Evolutionary conservation across 2,888 invertebrate species (phyloP).

Genomic region (Sylvicola cinctus): DNA sequence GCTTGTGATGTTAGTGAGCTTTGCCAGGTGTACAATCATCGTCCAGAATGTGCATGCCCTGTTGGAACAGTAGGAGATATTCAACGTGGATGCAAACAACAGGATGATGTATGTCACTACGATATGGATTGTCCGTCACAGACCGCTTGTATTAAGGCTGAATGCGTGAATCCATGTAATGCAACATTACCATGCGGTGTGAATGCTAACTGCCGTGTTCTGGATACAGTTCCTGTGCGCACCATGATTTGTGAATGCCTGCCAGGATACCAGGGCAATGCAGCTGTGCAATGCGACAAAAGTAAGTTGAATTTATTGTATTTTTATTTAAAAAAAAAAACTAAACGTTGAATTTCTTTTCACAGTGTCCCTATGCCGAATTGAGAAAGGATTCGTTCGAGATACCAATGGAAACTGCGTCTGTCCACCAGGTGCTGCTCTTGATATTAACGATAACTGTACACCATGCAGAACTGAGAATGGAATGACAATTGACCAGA

Average conservation of each 20-base stretch:
- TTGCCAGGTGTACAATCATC: constrained; percentile 57
- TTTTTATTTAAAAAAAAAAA: not conserved
- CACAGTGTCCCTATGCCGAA: constrained; percentile 36
- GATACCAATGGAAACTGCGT: constrained; percentile 42
- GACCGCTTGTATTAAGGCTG: constrained; percentile 59
- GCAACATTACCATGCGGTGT: constrained; percentile 60
- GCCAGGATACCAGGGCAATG: constrained; percentile 72
- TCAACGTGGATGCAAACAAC: constrained; percentile 37
- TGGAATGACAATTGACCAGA: constrained; percentile 53
- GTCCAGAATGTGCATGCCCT: constrained; percentile 63
- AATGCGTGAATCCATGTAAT: constrained; percentile 68
- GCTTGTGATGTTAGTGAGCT: constrained; percentile 52
- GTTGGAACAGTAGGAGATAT: constrained; percentile 46
- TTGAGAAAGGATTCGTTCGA: constrained; percentile 45
- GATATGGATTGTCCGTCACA: constrained; percentile 69
- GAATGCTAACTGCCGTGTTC: constrained; percentile 56
- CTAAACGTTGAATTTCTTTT: constrained; percentile 8
- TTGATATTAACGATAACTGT: constrained; percentile 59
- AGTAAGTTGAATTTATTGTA: constrained; percentile 30
- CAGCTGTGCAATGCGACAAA: constrained; percentile 61
- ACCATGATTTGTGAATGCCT: constrained; percentile 79
- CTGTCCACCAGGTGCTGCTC: constrained; percentile 56
- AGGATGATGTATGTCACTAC: constrained; percentile 42
- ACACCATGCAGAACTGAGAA: constrained; percentile 46
- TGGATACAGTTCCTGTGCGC: constrained; percentile 63